These are phyloP conservation scores for Acrossocheilus wenchowensis DNA, from an alignment of 2,797 vertebrate genomes.

Conservation along the genomic window DNA sequence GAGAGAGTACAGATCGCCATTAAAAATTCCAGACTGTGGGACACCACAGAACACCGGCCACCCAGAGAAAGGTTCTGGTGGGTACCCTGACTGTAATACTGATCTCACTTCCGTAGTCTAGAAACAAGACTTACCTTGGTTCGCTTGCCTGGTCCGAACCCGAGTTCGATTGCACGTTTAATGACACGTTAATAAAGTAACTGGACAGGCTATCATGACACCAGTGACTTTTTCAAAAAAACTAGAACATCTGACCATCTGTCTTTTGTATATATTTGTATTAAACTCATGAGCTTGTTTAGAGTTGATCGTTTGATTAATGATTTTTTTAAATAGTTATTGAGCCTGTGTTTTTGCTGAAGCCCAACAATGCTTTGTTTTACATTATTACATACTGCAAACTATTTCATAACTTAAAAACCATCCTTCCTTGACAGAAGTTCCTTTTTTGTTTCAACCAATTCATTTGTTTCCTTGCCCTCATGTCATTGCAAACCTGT, in stretches of 20 bases:
- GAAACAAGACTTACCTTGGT: background rate
- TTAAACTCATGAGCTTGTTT: background rate
- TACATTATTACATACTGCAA: background rate
- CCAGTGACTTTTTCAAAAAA: background rate
- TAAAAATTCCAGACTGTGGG: conserved; percentile 86
- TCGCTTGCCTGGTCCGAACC: too few species aligned
- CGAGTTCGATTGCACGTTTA: too few species aligned
- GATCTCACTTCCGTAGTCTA: background rate
- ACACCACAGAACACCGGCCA: conserved; percentile 75
- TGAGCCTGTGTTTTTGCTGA: background rate
- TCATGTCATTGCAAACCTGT: background rate
- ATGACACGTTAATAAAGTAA: background rate
- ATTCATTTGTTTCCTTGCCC: background rate
- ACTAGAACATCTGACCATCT: background rate
- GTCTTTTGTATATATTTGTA: background rate
- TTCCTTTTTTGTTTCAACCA: too few species aligned
- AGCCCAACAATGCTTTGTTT: background rate
- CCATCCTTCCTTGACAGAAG: background rate
- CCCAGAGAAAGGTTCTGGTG: conserved; percentile 83
- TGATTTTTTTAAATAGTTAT: background rate
- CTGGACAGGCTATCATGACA: background rate
- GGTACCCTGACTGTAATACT: conserved; percentile 35
- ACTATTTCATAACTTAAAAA: background rate
- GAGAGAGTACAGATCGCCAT: conserved; percentile 78
- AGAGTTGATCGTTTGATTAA: background rate